Evolutionary conservation across 2,113 vertebrate species (phyloP), one percentile per base, ranked within the genome.

Genomic region (Trogon surrucura): DNA sequence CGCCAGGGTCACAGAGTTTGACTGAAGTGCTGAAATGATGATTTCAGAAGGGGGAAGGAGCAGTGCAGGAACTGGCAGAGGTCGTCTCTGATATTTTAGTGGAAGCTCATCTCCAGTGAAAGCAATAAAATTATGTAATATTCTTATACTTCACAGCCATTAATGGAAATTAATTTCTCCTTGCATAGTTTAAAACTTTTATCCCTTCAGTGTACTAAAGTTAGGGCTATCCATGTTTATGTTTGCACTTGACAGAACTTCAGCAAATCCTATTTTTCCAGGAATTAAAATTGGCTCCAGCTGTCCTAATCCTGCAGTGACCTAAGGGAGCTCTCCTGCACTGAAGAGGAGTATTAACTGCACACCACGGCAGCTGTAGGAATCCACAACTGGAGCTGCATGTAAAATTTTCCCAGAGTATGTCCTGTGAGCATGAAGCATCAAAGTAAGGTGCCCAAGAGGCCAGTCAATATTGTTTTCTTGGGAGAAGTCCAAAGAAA

Each of bases 1-100:
- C 2, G 0, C 21, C 0, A 0, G 53, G 64, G 72, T 83, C 75
- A 75, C 20, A 9, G 47, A 50, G 57, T 80, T 80, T 13, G 54
- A 29, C 51, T 26, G 73, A 11, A 21, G 56, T 1, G 61, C 51
- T 45, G 56, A 16, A 30, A 10, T 11, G 26, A 30, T n/a, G 36
- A 19, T 53, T 6, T 60, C 72, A 5, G 29, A n/a, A 32, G 62
- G 53, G 61, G 44, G 44, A 67, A 93, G 66, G 51, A 13, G 26
- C 20, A 38, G 18, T 4, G 9, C 20, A 30, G 83, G 89, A 50
- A 47, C 54, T 65, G 72, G 41, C 77, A 66, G 50, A 78, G 73
- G 65, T 86, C 77, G n/a, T 1, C 12, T 1, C 36, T 41, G 70
- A 11, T 25, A 14, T 22, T 26, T 62, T 72, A 57, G 44, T 2